Evolutionary conservation across 2,113 vertebrate genomes (phyloP).

Genomic region (Acanthochromis polyacanthus): DNA sequence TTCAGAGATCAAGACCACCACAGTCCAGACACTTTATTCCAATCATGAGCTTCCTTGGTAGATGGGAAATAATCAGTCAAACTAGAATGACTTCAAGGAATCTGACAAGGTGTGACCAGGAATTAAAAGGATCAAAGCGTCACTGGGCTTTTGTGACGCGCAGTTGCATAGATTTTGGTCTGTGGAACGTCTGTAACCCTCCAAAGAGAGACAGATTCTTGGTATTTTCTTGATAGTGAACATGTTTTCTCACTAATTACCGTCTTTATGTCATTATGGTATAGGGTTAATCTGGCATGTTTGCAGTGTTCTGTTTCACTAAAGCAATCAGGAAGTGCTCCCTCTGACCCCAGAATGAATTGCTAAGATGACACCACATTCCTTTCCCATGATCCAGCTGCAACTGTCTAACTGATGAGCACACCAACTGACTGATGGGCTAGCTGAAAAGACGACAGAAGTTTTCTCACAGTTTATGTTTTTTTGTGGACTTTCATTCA

Average conservation of each 20-base stretch:
- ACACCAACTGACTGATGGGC: slow-evolving; percentile 25
- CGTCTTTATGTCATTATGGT: background rate
- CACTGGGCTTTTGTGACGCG: slow-evolving; percentile 19
- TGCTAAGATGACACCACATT: slow-evolving; percentile 50
- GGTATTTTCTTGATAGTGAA: background rate
- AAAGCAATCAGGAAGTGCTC: slow-evolving; percentile 62
- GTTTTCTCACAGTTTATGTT: background rate
- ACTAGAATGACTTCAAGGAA: slow-evolving; percentile 12
- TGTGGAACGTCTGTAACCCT: background rate
- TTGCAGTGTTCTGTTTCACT: slow-evolving; percentile 20
- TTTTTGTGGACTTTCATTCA: background rate
- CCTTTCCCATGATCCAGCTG: slow-evolving; percentile 64
- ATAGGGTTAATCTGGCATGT: background rate
- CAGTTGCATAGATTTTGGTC: background rate
- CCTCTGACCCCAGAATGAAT: slow-evolving; percentile 47
- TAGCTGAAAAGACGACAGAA: background rate
- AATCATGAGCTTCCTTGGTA: slow-evolving; percentile 10
- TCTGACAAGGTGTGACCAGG: slow-evolving; percentile 15
- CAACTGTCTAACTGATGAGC: slow-evolving; percentile 10
- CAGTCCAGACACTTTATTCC: slow-evolving; percentile 4
- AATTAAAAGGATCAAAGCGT: slow-evolving; percentile 28
- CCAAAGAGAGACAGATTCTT: background rate
- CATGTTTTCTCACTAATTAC: background rate
- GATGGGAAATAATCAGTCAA: slow-evolving; percentile 10
- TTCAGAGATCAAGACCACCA: slow-evolving; percentile 3